These are phyloP conservation scores for Andrena minutula DNA, from an alignment of 2,888 invertebrate genomes.

Conservation along the genomic window DNA sequence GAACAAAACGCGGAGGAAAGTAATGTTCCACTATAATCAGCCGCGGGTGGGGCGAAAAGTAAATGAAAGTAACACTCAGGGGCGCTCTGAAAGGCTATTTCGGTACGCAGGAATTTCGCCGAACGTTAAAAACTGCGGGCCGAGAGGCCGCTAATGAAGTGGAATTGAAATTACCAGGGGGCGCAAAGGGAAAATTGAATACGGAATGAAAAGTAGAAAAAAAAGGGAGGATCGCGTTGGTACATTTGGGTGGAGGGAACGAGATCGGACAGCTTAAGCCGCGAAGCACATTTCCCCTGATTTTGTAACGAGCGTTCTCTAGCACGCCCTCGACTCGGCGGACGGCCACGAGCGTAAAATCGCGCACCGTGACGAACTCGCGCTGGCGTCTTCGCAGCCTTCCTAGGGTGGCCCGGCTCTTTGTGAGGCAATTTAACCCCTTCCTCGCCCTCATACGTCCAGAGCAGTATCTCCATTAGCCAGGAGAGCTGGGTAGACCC, in stretches of 20 bases:
- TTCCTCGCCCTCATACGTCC: slow-evolving; percentile 30
- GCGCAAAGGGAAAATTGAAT: slow-evolving; percentile 35
- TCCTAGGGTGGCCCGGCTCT: slow-evolving; percentile 35
- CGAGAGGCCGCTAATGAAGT: slow-evolving; percentile 30
- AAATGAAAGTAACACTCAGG: not conserved
- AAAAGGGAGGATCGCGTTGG: slow-evolving; percentile 1
- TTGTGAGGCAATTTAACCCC: slow-evolving; percentile 51
- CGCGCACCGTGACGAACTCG: slow-evolving; percentile 61
- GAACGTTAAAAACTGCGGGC: slow-evolving; percentile 22
- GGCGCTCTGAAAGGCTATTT: not conserved
- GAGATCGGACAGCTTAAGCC: slow-evolving; percentile 12
- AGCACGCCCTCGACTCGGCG: slow-evolving; percentile 25
- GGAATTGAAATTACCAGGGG: slow-evolving; percentile 39
- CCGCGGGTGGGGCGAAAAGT: not conserved
- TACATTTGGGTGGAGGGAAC: slow-evolving; percentile 4
- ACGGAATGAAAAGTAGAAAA: slow-evolving; percentile 26
- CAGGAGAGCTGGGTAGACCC: slow-evolving; percentile 10
- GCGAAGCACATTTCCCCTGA: slow-evolving; percentile 36
- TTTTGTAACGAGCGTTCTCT: slow-evolving; percentile 55
- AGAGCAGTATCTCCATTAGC: slow-evolving; percentile 48
- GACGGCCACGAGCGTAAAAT: slow-evolving; percentile 59
- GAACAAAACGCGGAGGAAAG: not conserved
- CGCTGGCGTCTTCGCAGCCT: slow-evolving; percentile 51
- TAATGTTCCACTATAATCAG: not conserved
- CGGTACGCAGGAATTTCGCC: slow-evolving; percentile 3